A percentile compares a stretch with the other conserved stretches of the same genome.
Evolutionary conservation across 2,113 vertebrate genomes (phyloP).

Genomic region (Dinomys branickii): DNA sequence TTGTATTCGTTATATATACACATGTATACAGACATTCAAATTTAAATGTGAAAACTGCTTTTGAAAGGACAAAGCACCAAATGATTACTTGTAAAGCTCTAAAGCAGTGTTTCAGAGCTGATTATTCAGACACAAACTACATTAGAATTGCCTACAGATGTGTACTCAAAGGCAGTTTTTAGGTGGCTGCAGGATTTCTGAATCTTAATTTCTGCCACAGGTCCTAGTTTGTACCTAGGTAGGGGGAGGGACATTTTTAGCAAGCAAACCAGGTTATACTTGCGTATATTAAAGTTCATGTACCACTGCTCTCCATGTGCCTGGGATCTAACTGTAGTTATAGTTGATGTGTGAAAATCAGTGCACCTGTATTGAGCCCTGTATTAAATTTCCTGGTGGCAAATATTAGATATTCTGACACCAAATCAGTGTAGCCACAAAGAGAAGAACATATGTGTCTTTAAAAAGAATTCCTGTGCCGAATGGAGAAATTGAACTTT

Average conservation of each 20-base stretch:
- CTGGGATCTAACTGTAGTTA: neutral
- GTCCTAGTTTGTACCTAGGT: neutral
- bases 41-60: slow-evolving; percentile 34
- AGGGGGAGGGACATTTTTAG: neutral
- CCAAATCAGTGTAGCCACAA: neutral
- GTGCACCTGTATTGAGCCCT: neutral
- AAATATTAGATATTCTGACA: neutral
- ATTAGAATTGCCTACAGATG: neutral
- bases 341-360: neutral
- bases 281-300: neutral
- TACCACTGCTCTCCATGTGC: neutral
- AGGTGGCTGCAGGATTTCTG: neutral
- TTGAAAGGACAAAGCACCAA: slow-evolving; percentile 46
- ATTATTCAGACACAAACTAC: neutral
- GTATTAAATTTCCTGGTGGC: neutral
- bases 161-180: slow-evolving; percentile 32
- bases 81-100: slow-evolving; percentile 18
- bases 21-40: neutral
- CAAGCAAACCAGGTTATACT: neutral
- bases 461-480: neutral
- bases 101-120: neutral
- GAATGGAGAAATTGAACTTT: neutral
- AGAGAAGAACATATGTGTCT: neutral
- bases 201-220: slow-evolving; percentile 34
- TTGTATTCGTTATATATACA: neutral